phyloP scores from a whole-genome alignment of 2,888 invertebrate species.

The Pterostichus madidus region DNA sequence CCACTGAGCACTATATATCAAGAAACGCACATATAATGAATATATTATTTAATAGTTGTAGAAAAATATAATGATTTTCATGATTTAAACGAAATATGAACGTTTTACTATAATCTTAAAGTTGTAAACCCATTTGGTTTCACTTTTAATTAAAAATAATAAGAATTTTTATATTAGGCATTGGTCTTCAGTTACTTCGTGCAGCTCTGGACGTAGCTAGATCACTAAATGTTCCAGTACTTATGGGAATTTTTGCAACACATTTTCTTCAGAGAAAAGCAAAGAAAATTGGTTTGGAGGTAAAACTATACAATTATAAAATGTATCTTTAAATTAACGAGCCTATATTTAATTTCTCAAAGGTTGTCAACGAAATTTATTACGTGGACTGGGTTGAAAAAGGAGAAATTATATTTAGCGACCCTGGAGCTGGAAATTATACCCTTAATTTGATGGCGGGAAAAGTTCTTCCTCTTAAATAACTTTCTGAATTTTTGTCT shows the following conservation, averaged over 20 bases:
- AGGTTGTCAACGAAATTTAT: constrained; percentile 74
- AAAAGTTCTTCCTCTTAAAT: not conserved
- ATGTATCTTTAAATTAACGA: constrained; percentile 14
- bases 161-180: constrained; percentile 67
- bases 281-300: constrained; percentile 73
- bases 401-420: constrained; percentile 77
- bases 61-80: too few relatives aligned
- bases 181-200: constrained; percentile 72
- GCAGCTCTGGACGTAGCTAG: constrained; percentile 73
- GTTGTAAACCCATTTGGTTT: too few relatives aligned
- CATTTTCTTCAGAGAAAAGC: constrained; percentile 72
- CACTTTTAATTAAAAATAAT: not conserved
- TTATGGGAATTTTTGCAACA: constrained; percentile 73
- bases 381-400: constrained; percentile 77
- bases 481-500: not conserved
- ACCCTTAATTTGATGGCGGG: constrained; percentile 76
- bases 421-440: constrained; percentile 79
- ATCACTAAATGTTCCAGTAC: constrained; percentile 72
- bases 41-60: too few relatives aligned
- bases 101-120: too few relatives aligned
- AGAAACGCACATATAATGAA: too few relatives aligned
- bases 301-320: constrained; percentile 59
- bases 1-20: too few relatives aligned
- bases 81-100: too few relatives aligned
- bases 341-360: not conserved